phyloP scores from a whole-genome alignment of 2,888 invertebrate genomes.

The Cryptophagus acutangulus region DNA sequence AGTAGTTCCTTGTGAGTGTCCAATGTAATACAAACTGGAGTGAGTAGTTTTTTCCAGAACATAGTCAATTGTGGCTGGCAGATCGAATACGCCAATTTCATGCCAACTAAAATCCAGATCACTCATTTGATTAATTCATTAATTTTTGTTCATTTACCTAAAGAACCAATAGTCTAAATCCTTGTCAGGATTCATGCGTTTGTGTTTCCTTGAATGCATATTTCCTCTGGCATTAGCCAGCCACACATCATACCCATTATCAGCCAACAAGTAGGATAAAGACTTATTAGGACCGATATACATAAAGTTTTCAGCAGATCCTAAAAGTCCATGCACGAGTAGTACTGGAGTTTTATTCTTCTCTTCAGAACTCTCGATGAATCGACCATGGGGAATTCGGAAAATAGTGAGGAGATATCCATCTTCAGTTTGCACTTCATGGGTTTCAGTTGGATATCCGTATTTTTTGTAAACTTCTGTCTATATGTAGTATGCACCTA shows the following conservation, averaged over 20 bases:
- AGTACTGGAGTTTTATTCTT: conserved; percentile 40
- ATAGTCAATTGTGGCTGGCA: conserved; percentile 72
- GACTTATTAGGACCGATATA: conserved; percentile 62
- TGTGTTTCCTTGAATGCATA: conserved; percentile 55
- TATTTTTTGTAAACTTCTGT: conserved; percentile 45
- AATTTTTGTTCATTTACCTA: conserved; percentile 9
- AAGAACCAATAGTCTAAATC: conserved; percentile 28
- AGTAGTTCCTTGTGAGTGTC: conserved; percentile 71
- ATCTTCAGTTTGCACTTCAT: conserved; percentile 63
- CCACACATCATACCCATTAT: conserved; percentile 39
- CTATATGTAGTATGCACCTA: too few relatives aligned
- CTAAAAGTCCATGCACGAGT: conserved; percentile 55
- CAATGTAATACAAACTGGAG: conserved; percentile 63
- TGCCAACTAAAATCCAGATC: conserved; percentile 75
- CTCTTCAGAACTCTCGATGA: conserved; percentile 43
- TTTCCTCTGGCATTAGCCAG: conserved; percentile 37
- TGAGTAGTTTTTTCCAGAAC: conserved; percentile 53
- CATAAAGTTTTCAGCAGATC: conserved; percentile 71
- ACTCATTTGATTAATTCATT: not conserved
- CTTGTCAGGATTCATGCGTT: conserved; percentile 44
- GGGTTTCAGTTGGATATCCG: conserved; percentile 59
- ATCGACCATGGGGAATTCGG: conserved; percentile 58
- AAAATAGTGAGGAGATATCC: conserved; percentile 72
- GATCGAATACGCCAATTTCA: conserved; percentile 68
- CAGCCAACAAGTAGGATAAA: conserved; percentile 29